phyloP scores from a whole-genome alignment of 2,797 vertebrate genomes.

The Gadopsis bispinosus region DNA sequence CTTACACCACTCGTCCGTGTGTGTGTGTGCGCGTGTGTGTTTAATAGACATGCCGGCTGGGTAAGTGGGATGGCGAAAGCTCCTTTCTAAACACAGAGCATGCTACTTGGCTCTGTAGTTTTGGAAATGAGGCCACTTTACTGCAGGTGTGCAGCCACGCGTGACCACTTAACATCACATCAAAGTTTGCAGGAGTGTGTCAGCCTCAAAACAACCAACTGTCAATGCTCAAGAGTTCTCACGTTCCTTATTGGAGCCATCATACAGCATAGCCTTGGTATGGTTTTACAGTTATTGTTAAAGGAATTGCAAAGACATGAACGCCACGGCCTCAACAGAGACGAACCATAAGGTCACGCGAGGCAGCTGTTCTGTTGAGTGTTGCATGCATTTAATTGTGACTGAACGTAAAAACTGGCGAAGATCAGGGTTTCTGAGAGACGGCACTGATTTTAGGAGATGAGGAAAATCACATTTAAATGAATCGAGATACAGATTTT shows the following conservation, averaged over 20 bases:
- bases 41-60: slow-evolving; percentile 44
- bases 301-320: slow-evolving; percentile 61
- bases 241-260: slow-evolving; percentile 60
- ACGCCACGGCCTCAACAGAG: slow-evolving; percentile 43
- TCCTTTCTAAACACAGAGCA: slow-evolving; percentile 39
- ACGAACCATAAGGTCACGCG: slow-evolving; percentile 49
- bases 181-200: slow-evolving; percentile 23
- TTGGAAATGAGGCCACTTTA: slow-evolving; percentile 35
- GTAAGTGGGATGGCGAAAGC: slow-evolving; percentile 46
- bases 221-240: slow-evolving; percentile 28
- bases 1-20: slow-evolving; percentile 15
- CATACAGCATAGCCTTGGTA: slow-evolving; percentile 49
- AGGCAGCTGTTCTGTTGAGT: slow-evolving; percentile 58
- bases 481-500: slow-evolving; percentile 8
- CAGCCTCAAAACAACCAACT: slow-evolving; percentile 49
- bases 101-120: slow-evolving; percentile 36
- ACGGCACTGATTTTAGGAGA: not conserved
- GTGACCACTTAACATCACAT: slow-evolving; percentile 41
- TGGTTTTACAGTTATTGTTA: slow-evolving; percentile 65
- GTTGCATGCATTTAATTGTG: slow-evolving; percentile 36
- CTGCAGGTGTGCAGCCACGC: slow-evolving; percentile 41
- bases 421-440: slow-evolving; percentile 9
- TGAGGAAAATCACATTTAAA: not conserved
- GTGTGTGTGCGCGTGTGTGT: slow-evolving; percentile 24
- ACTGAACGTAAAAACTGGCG: not conserved